Percentiles rank a stretch among this genome's conserved stretches.
These are phyloP conservation scores for Ceratosolen fusciceps DNA, from an alignment of 1,140 invertebrate genomes.

Conservation along the genomic window DNA sequence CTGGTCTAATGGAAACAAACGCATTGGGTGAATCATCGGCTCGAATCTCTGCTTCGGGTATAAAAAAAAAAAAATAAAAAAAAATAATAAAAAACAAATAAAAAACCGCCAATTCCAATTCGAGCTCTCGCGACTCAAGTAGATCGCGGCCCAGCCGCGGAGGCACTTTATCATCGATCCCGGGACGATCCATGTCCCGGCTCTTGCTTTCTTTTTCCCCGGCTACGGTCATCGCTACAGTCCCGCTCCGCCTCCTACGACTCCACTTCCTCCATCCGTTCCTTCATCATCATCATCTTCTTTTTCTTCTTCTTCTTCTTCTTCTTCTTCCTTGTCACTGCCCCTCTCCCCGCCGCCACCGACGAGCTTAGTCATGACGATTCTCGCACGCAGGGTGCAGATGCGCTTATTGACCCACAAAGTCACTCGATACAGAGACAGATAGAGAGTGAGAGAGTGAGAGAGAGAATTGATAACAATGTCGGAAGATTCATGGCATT, in stretches of 20 bases:
- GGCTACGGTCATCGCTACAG: not conserved
- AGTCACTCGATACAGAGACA: not conserved
- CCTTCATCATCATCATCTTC: not conserved
- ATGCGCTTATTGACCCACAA: conserved; percentile 41
- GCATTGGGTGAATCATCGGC: not conserved
- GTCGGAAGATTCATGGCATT: not conserved
- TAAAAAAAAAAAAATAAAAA: no score
- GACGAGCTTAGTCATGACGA: conserved; percentile 27
- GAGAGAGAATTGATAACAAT: no score
- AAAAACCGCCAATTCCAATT: conserved; percentile 18
- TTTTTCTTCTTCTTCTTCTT: not conserved
- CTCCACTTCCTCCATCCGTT: not conserved
- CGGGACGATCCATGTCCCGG: not conserved
- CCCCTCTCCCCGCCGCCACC: not conserved
- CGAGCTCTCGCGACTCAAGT: not conserved
- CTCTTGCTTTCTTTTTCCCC: conserved; percentile 8
- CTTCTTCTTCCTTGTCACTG: not conserved
- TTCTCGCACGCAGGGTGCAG: conserved; percentile 21
- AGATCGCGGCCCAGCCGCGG: not conserved
- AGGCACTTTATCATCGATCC: conserved; percentile 39
- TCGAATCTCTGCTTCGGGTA: not conserved
- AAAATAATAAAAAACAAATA: no score
- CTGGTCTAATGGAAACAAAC: not conserved
- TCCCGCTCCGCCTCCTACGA: not conserved
- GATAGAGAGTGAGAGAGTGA: not conserved